These are phyloP conservation scores for Caretta caretta DNA, from an alignment of 2,113 vertebrate genomes.

Conservation along the genomic window DNA sequence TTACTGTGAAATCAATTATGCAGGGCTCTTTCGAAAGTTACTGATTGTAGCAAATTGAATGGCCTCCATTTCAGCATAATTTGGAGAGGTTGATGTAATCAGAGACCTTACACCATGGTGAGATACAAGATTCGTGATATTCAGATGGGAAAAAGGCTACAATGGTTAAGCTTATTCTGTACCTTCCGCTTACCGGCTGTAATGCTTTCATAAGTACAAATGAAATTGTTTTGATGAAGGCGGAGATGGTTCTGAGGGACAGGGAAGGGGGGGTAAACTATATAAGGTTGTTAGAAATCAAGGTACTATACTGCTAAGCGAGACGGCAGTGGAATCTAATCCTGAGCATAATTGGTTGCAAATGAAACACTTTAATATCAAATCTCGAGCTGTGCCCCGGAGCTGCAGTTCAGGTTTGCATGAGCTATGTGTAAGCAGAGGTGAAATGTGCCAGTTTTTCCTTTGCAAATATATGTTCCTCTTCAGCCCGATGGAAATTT, in stretches of 20 bases:
- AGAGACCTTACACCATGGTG: conserved; percentile 81
- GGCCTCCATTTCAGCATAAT: conserved; percentile 86
- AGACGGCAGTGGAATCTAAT: conserved; percentile 68
- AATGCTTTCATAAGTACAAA: conserved; percentile 79
- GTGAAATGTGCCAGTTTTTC: conserved; percentile 43
- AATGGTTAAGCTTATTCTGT: conserved; percentile 74
- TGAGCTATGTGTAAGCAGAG: conserved; percentile 43
- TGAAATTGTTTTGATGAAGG: conserved; percentile 82
- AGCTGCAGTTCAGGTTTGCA: conserved; percentile 72
- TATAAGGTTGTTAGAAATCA: conserved; percentile 64
- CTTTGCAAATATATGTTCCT: not conserved
- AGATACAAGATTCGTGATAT: conserved; percentile 81
- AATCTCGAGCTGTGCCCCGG: conserved; percentile 73
- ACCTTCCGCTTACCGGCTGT: conserved; percentile 71
- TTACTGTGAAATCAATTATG: conserved; percentile 88
- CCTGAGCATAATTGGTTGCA: conserved; percentile 76
- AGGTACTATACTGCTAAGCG: conserved; percentile 49
- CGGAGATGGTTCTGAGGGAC: conserved; percentile 56
- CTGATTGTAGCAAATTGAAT: conserved; percentile 87
- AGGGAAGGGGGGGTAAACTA: not conserved
- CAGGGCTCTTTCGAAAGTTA: conserved; percentile 82
- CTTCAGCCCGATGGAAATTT: conserved; percentile 50
- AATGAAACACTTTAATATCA: conserved; percentile 80
- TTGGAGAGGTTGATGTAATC: conserved; percentile 86
- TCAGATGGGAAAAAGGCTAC: conserved; percentile 78